A percentile compares a stretch with the other conserved stretches of the same genome.
Evolutionary conservation across 2,113 vertebrate genomes (phyloP).

Genomic region (Otocyon megalotis): DNA sequence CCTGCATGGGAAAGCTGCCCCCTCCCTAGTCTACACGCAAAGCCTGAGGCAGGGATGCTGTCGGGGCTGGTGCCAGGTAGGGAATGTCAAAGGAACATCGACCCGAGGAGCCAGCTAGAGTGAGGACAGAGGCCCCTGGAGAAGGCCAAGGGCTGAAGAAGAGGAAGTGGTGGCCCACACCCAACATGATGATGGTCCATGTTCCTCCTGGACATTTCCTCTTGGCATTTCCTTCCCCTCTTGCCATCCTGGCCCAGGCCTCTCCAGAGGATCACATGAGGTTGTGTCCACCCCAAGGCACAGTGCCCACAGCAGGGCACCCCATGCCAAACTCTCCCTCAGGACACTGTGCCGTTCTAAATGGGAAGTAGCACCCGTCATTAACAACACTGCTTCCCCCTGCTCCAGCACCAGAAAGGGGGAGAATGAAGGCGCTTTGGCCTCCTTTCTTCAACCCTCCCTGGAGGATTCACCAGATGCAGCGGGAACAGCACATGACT

Average conservation of each 20-base stretch:
- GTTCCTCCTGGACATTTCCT: background rate
- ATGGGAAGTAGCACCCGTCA: background rate
- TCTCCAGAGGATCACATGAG: background rate
- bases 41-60: too few relatives aligned
- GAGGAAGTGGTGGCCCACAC: background rate
- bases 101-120: background rate
- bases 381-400: background rate
- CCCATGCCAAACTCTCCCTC: too few relatives aligned
- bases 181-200: rapidly evolving
- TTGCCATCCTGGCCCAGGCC: background rate
- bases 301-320: background rate
- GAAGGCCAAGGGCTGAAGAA: background rate
- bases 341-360: background rate
- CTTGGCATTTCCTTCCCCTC: background rate
- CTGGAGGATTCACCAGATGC: background rate
- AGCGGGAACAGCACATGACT: rapidly evolving
- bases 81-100: too few relatives aligned
- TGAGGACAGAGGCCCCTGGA: background rate
- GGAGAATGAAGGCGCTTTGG: rapidly evolving
- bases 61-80: background rate
- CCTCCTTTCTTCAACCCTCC: background rate
- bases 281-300: background rate
- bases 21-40: background rate
- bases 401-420: rapidly evolving
- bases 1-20: background rate